Conservation (phyloP, 2,113 vertebrate species). For the Anolis sagrei region DNA sequence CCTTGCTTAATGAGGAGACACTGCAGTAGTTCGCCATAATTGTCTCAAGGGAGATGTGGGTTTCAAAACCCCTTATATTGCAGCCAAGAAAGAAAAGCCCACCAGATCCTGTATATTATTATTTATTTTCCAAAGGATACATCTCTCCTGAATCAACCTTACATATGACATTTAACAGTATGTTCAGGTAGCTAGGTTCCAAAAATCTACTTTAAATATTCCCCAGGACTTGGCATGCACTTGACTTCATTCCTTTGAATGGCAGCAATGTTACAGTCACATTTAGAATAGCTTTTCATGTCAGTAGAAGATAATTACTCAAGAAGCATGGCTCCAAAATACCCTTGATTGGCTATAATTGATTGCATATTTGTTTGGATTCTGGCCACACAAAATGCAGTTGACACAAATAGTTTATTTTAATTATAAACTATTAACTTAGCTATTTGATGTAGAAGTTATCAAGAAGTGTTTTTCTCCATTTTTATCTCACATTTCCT, state of each 20-base stretch:
- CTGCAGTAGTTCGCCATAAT: background rate
- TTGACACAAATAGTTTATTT: background rate
- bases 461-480: background rate
- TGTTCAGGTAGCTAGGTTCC: background rate
- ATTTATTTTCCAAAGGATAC: background rate
- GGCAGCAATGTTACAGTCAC: background rate
- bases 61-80: background rate
- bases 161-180: background rate
- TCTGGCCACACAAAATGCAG: background rate
- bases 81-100: background rate
- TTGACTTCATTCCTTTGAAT: background rate
- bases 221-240: background rate
- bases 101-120: background rate
- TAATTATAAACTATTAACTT: background rate
- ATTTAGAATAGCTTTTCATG: background rate
- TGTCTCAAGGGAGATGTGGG: background rate
- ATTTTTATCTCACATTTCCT: slow-evolving; percentile 2
- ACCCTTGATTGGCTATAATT: background rate
- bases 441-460: background rate
- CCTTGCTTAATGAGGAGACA: background rate
- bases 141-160: background rate
- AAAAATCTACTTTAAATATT: background rate
- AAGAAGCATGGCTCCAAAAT: background rate
- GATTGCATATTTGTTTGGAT: background rate
- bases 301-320: background rate